These are phyloP conservation scores for Holothuria glaberrima DNA, from an alignment of 35 echinoderm and acorn worm species.

Conservation along the genomic window DNA sequence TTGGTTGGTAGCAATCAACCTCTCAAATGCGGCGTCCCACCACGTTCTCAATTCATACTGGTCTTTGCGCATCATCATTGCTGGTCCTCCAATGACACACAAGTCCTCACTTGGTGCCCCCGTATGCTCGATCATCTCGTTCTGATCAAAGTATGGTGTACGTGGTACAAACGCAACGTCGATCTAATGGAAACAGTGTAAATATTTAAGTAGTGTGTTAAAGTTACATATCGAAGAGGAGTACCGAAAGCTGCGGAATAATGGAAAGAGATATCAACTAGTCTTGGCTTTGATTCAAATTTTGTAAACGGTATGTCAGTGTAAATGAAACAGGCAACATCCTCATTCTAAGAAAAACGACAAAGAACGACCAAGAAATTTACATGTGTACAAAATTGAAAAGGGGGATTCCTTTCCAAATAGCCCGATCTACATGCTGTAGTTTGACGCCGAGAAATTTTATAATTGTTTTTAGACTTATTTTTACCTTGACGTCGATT, in stretches of 20 bases:
- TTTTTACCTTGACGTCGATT: too few species aligned
- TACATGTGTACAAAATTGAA: too few species aligned
- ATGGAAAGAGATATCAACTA: not conserved
- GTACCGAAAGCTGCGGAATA: not conserved
- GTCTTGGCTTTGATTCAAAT: not conserved
- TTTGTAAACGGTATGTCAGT: not conserved
- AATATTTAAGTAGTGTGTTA: not conserved
- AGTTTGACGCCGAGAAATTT: too few species aligned
- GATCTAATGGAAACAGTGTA: not conserved
- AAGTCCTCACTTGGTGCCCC: not conserved
- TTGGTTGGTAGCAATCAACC: not conserved
- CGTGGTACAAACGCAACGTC: conserved; percentile 18
- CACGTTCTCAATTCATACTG: not conserved
- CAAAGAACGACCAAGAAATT: not conserved
- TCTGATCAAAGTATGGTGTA: not conserved
- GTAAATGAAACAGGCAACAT: not conserved
- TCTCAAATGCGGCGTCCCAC: conserved; percentile 38
- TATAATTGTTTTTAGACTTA: too few species aligned
- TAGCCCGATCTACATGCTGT: too few species aligned
- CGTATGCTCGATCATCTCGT: not conserved
- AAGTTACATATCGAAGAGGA: not conserved
- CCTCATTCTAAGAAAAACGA: not conserved
- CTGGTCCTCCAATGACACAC: conserved; percentile 33
- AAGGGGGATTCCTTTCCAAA: too few species aligned
- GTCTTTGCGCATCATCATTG: conserved; percentile 28